These are phyloP conservation scores for Brienomyrus longianalis DNA, from an alignment of 2,113 vertebrate genomes.

Conservation along the genomic window DNA sequence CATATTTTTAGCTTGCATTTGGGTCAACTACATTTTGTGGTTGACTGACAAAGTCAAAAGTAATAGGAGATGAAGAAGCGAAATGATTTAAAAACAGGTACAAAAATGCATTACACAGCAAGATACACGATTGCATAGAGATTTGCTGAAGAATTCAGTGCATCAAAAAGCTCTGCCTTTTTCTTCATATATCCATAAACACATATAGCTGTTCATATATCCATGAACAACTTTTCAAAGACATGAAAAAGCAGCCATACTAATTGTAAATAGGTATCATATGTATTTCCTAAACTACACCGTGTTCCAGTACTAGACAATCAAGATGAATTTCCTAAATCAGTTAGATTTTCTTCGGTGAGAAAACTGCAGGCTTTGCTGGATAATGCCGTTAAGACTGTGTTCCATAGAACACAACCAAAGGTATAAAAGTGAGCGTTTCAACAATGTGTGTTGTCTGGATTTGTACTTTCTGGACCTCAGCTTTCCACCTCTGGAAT, in stretches of 20 bases:
- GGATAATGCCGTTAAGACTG: neutral
- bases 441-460: neutral
- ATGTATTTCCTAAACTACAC: neutral
- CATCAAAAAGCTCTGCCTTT: neutral
- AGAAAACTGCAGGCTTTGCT: neutral
- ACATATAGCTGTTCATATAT: neutral
- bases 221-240: neutral
- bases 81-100: neutral
- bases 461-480: neutral
- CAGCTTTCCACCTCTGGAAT: neutral
- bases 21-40: neutral
- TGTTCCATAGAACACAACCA: no score
- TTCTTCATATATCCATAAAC: neutral
- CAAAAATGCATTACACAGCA: neutral
- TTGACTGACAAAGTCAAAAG: neutral
- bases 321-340: neutral
- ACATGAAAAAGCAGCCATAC: neutral
- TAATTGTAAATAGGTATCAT: neutral
- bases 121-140: neutral
- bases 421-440: no score
- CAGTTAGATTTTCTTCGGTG: neutral
- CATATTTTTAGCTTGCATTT: neutral
- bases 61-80: neutral
- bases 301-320: neutral
- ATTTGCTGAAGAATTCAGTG: neutral